Evolutionary conservation across 2,113 vertebrate genomes (phyloP), one percentile per base, ranked within the genome.

Genomic region (Pluvianellus socialis): DNA sequence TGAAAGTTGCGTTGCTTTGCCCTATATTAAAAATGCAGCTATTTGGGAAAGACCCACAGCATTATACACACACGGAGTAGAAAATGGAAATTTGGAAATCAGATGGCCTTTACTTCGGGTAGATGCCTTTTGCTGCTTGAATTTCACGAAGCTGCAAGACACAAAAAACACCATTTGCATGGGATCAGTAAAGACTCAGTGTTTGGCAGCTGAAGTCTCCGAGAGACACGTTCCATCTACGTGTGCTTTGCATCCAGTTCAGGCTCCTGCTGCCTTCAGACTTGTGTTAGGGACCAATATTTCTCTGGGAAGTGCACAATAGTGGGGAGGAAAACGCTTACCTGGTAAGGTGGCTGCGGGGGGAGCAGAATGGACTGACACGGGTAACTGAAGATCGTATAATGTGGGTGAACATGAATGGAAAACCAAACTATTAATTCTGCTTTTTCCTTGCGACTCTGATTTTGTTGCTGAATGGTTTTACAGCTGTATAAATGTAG

Each of bases 191-290:
- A 55, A 66, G 75, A 45, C 56, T 63, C 6, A 1, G 49, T 22
- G 33, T 68, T 63, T 58, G 50, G 56, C 56, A 59, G 56, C 12
- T 33, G 22, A 74, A 80, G 18, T 49, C 33, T 76, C 47, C 14
- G 22, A 58, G 10, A 26, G 26, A 21, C 52, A 16, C 20, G 5
- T 66, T 67, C 68, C 18, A 14, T 47, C 56, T 30, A 15, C 0
- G 0, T 0, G 0, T 1, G 2, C 15, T 59, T 55, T 50, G 35
- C 32, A 58, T 53, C 61, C 56, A 20, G 0, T 76, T 88, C 40
- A 38, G 56, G 61, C n/a, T 83, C 50, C 50, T 70, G 28, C 58
- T 49, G 6, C 19, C 61, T 65, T 52, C 62, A 61, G 42, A 27
- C 73, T 49, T 33, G 12, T 5, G 15, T 55, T 55, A 50, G 45